Base-by-base conservation (phyloP, 2,888 invertebrate genomes). In the Drosophila emarginata region DNA sequence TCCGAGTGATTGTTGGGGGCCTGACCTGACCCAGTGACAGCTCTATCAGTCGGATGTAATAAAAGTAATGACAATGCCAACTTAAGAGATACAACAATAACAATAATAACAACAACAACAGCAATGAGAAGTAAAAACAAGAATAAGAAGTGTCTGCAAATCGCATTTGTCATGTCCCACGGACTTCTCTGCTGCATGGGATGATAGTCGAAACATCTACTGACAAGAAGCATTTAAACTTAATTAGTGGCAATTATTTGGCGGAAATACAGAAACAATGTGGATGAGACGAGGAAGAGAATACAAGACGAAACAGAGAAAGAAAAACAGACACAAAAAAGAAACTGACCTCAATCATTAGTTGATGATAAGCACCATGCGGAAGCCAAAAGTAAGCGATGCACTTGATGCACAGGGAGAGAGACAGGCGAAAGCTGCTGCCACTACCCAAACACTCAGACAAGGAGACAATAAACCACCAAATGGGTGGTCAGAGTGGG, bases 311-410 rank as follows among this genome's bases (percentile, higher is more conserved):
- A 37, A 61, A 21, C 32, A 37, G 51, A 67, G 23, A 62, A 50
- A 37, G 23, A 60, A 56, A 40, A 18, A 62, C 45, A 37, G 23
- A 60, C 56, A 40, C 4, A 11, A 7, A 59, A 60, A 11, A 7
- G 56, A 60, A 73, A 75, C 68, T 80, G 78, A 83, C 86, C 81
- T 83, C 81, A 86, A 86, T 83, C 81, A 86, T 86, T 82, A 78
- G 86, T 71, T 83, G 86, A 77, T 80, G 86, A 77, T 80, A 70
- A 80, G 75, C 72, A 58, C 72, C 45, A 45, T 53, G 56, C 64
- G 60, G 65, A 72, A 59, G 66, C 60, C 59, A 56, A 54, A 65
- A 71, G 76, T 62, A 74, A 75, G 54, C 65, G 57, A 67, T 56
- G 23, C 50, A 54, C 62, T 61, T 62, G 57, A 54, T 67, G 54